Base-by-base conservation (phyloP, 2,888 invertebrate species). In the Physocephala rufipes region DNA sequence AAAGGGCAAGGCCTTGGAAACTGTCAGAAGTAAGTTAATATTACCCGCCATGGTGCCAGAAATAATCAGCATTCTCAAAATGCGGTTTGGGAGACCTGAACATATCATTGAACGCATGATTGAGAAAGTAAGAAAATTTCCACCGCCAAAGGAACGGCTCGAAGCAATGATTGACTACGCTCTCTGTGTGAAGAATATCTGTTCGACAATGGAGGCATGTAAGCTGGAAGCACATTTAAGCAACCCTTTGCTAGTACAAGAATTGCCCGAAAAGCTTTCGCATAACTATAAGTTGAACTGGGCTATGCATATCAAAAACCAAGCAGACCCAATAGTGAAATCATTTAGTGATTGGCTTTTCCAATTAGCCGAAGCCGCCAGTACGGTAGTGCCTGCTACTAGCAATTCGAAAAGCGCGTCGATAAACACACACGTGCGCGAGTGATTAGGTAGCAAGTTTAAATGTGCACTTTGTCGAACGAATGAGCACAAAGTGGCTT, bases 341-440 rank as follows among this genome's bases (percentile, higher is more conserved):
- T n/a, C 26, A 9, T 71, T 73, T 70, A 73, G 69, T 28, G 43
- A 61, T 21, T 74, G 73, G 71, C 24, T 73, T n/a, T 26, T 43
- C 24, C 30, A 67, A 24, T 58, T 72, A 15, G 74, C 71, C 26
- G 67, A 72, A 43, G 70, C 67, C 13, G 70, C 74, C 7, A 58
- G 71, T 30, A 49, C 36, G n/a, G 36, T 67, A 12, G 67, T 67
- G 47, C 51, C 68, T 19, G 53, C 64, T 13, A 36, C 43, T 16
- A n/a, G 62, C 16, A 21, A 24, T 12, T 64, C 69, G 26, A 43
- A 36, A 30, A 72, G 43, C 55, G 65, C 55, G 9, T 19, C 49
- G 24, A 24, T 69, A 43, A 73, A 67, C 16, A 67, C 67, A 16
- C 73, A 73, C 24, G 36, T 58, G 4, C 64, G 70, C 30, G 53